Percentiles rank a stretch among this genome's conserved stretches.
phyloP scores from a whole-genome alignment of 2,888 invertebrate genomes.

The Eurois occulta region DNA sequence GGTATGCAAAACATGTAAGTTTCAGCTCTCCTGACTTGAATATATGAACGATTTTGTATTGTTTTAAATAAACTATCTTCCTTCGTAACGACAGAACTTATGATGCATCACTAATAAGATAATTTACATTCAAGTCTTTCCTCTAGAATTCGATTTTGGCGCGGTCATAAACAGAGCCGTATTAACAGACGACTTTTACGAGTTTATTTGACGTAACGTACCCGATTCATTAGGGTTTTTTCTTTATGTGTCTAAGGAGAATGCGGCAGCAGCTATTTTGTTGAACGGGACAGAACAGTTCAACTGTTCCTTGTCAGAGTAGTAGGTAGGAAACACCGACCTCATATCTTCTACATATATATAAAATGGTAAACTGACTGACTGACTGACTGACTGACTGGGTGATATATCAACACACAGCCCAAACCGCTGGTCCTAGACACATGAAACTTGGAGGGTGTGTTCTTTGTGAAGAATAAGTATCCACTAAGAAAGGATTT shows the following conservation, averaged over 20 bases:
- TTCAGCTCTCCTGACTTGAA: background rate
- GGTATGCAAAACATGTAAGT: background rate
- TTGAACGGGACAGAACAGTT: background rate
- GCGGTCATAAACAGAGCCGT: constrained; percentile 29
- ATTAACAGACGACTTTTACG: background rate
- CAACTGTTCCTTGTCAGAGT: background rate
- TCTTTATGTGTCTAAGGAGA: background rate
- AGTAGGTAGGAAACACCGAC: background rate
- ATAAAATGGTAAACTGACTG: too few species aligned
- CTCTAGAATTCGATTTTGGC: constrained; percentile 24
- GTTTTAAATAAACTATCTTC: background rate
- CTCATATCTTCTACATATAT: too few species aligned
- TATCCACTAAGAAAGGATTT: too few species aligned
- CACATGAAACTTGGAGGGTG: too few species aligned
- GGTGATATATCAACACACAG: too few species aligned
- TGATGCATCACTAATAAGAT: constrained; percentile 5
- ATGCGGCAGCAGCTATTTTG: background rate
- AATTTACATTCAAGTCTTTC: constrained; percentile 28
- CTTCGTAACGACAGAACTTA: background rate
- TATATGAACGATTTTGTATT: background rate
- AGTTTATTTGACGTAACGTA: background rate
- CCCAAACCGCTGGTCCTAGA: too few species aligned
- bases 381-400: too few species aligned
- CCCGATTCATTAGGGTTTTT: constrained; percentile 11
- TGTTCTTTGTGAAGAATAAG: too few species aligned